Conservation (phyloP, 2,113 vertebrate species). For the Alligator sinensis region DNA sequence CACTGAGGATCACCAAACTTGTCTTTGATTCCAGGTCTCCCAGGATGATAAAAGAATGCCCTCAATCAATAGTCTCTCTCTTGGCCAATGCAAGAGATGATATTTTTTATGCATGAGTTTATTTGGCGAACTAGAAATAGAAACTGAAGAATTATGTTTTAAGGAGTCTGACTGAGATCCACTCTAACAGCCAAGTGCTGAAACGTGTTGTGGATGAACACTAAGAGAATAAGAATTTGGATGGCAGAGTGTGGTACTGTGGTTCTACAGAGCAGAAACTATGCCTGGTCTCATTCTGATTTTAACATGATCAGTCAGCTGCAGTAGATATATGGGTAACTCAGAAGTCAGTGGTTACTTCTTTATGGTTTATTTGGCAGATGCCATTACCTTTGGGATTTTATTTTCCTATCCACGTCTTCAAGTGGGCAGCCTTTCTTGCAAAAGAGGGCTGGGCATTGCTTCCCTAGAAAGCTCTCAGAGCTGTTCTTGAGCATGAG, state of each 20-base stretch:
- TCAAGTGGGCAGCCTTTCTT: neutral
- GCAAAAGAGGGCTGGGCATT: neutral
- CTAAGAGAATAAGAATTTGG: neutral
- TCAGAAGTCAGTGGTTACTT: neutral
- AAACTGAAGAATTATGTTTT: neutral
- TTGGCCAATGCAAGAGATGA: neutral
- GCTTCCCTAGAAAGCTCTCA: neutral
- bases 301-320: neutral
- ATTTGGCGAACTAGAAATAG: neutral
- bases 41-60: neutral
- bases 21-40: neutral
- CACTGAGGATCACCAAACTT: neutral
- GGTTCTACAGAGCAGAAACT: neutral
- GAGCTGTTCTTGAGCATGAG: neutral
- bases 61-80: neutral
- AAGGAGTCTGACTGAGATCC: neutral
- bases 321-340: neutral
- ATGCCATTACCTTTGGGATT: neutral
- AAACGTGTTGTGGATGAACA: neutral
- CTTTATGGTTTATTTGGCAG: neutral
- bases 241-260: neutral
- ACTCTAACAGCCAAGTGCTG: neutral
- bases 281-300: neutral
- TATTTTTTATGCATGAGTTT: neutral
- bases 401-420: neutral